Percentiles rank a stretch among this genome's conserved stretches.
phyloP scores from a whole-genome alignment of 2,797 vertebrate species.

The Macrochelys suwanniensis region DNA sequence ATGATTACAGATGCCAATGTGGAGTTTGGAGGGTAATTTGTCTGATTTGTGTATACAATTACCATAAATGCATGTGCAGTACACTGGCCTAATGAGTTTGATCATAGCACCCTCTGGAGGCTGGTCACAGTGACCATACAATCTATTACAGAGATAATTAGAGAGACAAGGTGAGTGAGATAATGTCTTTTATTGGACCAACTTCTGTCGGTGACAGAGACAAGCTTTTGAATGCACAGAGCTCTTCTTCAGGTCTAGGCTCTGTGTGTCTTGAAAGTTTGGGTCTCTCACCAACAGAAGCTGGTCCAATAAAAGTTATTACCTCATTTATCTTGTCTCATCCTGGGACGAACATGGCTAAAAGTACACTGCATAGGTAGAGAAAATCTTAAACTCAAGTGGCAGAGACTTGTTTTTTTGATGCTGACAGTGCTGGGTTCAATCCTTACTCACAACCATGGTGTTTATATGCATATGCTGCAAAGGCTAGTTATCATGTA shows the following conservation, averaged over 20 bases:
- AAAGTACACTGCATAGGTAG: neutral
- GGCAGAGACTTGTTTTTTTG: accelerated
- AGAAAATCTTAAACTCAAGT: neutral
- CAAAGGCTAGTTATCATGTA: neutral
- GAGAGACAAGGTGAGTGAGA: neutral
- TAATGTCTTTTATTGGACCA: neutral
- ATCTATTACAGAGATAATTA: neutral
- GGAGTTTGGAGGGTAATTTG: neutral
- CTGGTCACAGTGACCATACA: neutral
- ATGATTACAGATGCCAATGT: neutral
- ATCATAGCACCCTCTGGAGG: neutral
- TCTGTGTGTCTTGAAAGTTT: neutral
- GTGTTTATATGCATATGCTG: neutral
- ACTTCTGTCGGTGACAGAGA: neutral
- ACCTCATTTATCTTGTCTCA: neutral
- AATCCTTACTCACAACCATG: neutral
- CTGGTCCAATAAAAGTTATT: neutral
- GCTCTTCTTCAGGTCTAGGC: neutral
- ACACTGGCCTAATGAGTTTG: neutral
- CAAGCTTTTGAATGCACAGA: neutral
- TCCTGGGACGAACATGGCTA: neutral
- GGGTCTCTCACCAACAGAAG: neutral
- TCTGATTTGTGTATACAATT: neutral
- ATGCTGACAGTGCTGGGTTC: neutral
- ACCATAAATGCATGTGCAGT: neutral